Evolutionary conservation across 2,797 vertebrate genomes (phyloP).

Genomic region (Clarias pachynema): DNA sequence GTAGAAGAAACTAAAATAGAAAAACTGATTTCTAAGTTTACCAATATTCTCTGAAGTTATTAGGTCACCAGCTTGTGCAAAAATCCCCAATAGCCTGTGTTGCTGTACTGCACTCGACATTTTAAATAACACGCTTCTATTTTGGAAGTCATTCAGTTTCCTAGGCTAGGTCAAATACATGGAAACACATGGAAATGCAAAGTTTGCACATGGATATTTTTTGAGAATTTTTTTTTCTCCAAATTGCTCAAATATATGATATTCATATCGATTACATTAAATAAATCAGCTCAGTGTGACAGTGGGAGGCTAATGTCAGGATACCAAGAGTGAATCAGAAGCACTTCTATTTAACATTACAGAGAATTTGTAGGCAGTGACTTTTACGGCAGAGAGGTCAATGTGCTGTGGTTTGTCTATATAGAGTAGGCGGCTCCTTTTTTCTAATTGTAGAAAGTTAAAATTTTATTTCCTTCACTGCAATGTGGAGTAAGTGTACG

Average conservation of each 20-base stretch:
- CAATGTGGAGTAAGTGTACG: neutral
- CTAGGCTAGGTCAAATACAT: neutral
- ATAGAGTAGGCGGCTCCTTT: neutral
- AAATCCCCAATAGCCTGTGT: neutral
- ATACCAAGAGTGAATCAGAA: conserved; percentile 26
- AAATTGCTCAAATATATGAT: neutral
- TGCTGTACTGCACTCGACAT: conserved; percentile 10
- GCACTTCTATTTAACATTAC: conserved; percentile 24
- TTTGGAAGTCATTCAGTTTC: neutral
- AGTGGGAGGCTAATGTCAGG: conserved; percentile 20
- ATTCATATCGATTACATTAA: neutral
- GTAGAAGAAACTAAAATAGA: conserved; percentile 9
- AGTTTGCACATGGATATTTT: too few relatives aligned
- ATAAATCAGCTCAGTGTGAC: conserved; percentile 15
- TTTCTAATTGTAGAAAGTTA: neutral
- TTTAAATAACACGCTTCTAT: conserved; percentile 2
- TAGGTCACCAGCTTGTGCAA: conserved; percentile 11
- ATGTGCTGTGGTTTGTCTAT: neutral
- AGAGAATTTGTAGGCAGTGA: conserved; percentile 1
- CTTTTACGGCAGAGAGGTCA: conserved; percentile 8
- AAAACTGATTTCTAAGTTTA: conserved; percentile 2
- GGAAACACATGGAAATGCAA: neutral
- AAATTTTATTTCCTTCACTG: neutral
- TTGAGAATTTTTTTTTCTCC: conserved; percentile 12
- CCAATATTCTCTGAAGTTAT: conserved; percentile 4